A percentile compares a stretch with the other conserved stretches of the same genome.
phyloP scores from a whole-genome alignment of 2,113 vertebrate genomes.

The Panurus biarmicus region DNA sequence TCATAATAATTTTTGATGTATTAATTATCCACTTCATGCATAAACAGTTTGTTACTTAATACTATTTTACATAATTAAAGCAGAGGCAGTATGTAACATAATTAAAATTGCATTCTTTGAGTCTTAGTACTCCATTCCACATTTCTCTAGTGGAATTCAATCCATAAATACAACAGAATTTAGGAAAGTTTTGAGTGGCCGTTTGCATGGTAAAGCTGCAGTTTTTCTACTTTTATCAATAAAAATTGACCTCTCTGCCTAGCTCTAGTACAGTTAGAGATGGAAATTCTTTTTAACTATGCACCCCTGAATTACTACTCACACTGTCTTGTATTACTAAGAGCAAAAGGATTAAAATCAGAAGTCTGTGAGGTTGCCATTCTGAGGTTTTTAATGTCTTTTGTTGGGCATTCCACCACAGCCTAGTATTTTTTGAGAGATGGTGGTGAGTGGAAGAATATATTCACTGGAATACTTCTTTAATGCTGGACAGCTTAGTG shows the following conservation, averaged over 20 bases:
- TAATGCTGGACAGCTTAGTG: neutral
- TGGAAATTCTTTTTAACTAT: neutral
- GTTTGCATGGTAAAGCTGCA: neutral
- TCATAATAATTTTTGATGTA: neutral
- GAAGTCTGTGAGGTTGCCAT: neutral
- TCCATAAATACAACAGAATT: neutral
- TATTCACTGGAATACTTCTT: neutral
- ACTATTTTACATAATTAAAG: constrained; percentile 20
- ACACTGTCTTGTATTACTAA: neutral
- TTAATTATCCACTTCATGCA: neutral
- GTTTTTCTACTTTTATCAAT: neutral
- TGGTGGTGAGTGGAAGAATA: neutral
- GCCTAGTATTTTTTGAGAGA: neutral
- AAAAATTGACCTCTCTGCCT: neutral
- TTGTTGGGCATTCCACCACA: neutral
- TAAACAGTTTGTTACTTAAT: constrained; percentile 11
- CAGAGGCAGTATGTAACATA: neutral
- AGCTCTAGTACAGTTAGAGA: neutral
- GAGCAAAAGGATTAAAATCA: neutral
- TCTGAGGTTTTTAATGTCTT: neutral
- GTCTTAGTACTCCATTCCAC: neutral
- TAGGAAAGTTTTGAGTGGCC: neutral
- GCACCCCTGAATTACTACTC: neutral
- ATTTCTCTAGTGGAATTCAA: neutral
- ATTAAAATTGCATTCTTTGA: neutral